A percentile compares a stretch with the other conserved stretches of the same genome.
phyloP scores from a whole-genome alignment of 2,113 vertebrate species.

The Paradisaea rubra region DNA sequence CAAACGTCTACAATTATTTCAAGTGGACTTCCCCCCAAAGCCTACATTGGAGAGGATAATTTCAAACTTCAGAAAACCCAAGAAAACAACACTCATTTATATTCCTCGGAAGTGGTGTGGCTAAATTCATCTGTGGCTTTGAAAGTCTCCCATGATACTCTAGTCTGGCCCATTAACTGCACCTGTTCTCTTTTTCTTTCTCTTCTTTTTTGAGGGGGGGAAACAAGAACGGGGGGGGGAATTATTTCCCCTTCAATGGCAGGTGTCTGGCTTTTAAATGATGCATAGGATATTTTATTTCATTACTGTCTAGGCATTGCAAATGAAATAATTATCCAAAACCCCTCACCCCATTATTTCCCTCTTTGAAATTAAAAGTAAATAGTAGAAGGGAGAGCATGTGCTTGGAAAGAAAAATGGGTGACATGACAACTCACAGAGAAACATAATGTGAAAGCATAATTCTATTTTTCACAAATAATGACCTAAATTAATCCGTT shows the following conservation, averaged over 20 bases:
- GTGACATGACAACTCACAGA: neutral
- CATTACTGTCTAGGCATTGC: neutral
- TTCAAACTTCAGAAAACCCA: neutral
- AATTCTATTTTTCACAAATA: neutral
- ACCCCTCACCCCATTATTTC: neutral
- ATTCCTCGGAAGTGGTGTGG: neutral
- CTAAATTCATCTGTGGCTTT: neutral
- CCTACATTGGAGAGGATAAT: neutral
- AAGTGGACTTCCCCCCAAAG: neutral
- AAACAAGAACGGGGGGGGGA: neutral
- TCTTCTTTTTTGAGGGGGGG: neutral
- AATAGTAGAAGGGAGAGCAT: neutral
- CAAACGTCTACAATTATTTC: neutral
- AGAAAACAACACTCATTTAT: neutral
- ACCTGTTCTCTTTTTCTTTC: neutral
- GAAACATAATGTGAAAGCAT: neutral
- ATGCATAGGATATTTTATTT: neutral
- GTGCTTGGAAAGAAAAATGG: neutral
- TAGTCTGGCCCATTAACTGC: neutral
- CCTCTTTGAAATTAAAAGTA: neutral
- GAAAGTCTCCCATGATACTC: neutral
- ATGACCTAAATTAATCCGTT: neutral
- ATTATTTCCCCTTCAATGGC: neutral
- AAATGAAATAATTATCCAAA: neutral
- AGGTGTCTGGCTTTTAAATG: neutral